Evolutionary conservation across 2,113 vertebrate genomes (phyloP).

Genomic region (Acanthochromis polyacanthus): DNA sequence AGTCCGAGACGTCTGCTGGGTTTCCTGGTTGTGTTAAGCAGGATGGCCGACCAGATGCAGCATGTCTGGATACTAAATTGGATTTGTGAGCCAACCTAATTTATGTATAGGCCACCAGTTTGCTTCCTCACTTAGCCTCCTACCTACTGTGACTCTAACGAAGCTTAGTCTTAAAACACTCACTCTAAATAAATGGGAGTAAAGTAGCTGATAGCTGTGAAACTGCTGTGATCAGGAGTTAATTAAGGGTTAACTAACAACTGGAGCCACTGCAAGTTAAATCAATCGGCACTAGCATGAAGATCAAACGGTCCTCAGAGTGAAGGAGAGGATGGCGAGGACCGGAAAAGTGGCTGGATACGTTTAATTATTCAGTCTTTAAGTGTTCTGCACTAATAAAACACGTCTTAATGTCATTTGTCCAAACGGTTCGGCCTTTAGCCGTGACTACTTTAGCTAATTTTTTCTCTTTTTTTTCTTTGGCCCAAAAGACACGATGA

Average conservation of each 20-base stretch:
- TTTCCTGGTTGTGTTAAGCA: constrained; percentile 12
- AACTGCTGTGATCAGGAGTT: background rate
- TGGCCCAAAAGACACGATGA: constrained; percentile 15
- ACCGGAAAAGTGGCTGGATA: background rate
- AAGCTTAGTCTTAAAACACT: background rate
- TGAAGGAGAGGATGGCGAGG: background rate
- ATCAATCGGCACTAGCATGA: background rate
- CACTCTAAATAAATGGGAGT: background rate
- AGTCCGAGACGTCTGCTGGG: constrained; percentile 32
- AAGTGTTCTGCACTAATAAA: background rate
- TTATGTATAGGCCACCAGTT: constrained; percentile 39
- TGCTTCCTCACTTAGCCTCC: background rate
- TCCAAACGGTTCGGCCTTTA: constrained; percentile 24
- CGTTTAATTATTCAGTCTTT: background rate
- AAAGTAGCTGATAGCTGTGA: background rate
- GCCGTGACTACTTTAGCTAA: constrained; percentile 14
- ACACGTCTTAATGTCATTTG: background rate
- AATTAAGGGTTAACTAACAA: background rate
- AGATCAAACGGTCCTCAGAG: background rate
- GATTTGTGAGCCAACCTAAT: constrained; percentile 60
- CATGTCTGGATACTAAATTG: constrained; percentile 69
- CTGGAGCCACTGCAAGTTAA: constrained; percentile 10
- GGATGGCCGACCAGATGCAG: constrained; percentile 56
- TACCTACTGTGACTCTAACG: fast-evolving
- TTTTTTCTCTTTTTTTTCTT: background rate